A percentile compares a stretch with the other conserved stretches of the same genome.
Evolutionary conservation across 2,113 vertebrate species (phyloP).

Genomic region (Leptodactylus fuscus): DNA sequence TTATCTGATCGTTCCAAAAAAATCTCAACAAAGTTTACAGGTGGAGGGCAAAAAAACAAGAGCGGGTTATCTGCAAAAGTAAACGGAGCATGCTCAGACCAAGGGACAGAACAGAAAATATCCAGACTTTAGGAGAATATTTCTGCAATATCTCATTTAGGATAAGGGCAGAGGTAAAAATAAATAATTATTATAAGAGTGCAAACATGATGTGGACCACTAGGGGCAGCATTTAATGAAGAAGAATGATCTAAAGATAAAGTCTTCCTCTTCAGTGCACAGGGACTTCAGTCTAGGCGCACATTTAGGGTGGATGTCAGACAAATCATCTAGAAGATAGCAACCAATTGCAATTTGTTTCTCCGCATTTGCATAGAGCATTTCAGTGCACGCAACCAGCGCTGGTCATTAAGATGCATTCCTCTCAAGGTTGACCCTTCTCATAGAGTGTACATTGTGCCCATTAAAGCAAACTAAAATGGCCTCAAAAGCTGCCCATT

Average conservation of each 20-base stretch:
- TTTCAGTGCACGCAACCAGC: neutral
- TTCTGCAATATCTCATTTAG: neutral
- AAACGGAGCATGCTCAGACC: neutral
- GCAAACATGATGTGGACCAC: neutral
- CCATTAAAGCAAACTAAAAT: neutral
- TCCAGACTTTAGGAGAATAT: neutral
- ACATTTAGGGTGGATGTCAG: too few relatives aligned
- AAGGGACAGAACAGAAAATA: neutral
- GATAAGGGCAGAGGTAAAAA: neutral
- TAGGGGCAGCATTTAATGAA: neutral
- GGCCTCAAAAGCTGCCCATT: neutral
- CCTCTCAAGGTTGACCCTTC: neutral
- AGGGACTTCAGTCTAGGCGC: neutral
- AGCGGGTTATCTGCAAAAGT: neutral
- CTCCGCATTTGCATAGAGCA: neutral
- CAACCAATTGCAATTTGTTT: too few relatives aligned
- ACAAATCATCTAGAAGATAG: too few relatives aligned
- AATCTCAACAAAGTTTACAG: constrained; percentile 4
- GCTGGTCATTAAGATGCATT: constrained; percentile 5
- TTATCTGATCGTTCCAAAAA: constrained; percentile 52
- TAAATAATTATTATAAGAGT: neutral
- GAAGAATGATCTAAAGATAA: neutral
- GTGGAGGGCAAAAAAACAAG: constrained; percentile 8
- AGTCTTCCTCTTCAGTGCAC: neutral
- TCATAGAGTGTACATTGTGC: neutral